These are phyloP conservation scores for Ascidia mentula DNA, from an alignment of 23 tunicate species.

Conservation along the genomic window DNA sequence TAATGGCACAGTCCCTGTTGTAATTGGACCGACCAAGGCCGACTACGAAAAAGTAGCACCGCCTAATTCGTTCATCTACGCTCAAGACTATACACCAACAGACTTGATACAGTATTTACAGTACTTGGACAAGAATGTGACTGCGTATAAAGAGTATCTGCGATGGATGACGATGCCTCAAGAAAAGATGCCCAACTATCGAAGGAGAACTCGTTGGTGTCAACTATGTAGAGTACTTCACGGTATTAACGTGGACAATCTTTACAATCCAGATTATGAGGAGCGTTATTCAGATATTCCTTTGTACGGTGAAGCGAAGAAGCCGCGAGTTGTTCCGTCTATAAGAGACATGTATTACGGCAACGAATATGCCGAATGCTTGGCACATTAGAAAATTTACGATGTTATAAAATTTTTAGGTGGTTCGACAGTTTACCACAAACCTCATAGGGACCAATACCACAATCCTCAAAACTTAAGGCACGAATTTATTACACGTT, in stretches of 20 bases:
- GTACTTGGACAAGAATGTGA: conserved; percentile 36
- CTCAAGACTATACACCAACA: conserved; percentile 27
- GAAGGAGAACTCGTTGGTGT: not conserved
- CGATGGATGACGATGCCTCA: conserved; percentile 16
- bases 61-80: conserved; percentile 36
- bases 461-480: too few relatives aligned
- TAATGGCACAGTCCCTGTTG: conserved; percentile 42
- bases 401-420: too few relatives aligned
- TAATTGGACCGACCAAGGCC: conserved; percentile 22
- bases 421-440: too few relatives aligned
- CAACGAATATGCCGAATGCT: not conserved
- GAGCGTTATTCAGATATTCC: not conserved
- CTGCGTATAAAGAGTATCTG: conserved; percentile 32
- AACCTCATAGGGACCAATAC: too few relatives aligned
- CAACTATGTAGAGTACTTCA: conserved; percentile 5
- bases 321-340: not conserved
- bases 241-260: conserved; percentile 11
- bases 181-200: not conserved
- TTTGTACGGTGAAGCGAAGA: not conserved
- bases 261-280: not conserved
- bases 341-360: not conserved
- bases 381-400: too few relatives aligned
- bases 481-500: too few relatives aligned
- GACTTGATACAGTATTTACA: conserved; percentile 18
- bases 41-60: conserved; percentile 1